Evolutionary conservation across 2,113 vertebrate species (phyloP), one percentile per base, ranked within the genome.

Genomic region (Copsychus sechellarum): DNA sequence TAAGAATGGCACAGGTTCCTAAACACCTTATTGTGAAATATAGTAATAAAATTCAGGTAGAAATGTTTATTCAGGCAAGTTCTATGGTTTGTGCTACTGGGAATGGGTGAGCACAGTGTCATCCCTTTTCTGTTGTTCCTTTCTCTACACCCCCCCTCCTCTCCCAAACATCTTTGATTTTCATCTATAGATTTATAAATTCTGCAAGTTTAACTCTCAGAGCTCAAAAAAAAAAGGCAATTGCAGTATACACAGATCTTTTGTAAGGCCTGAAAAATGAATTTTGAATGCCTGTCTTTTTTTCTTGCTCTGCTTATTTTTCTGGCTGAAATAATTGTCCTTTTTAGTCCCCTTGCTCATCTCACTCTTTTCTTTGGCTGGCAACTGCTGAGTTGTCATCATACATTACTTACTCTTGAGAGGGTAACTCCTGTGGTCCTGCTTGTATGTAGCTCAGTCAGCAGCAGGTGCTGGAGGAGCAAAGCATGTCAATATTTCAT

Each of bases 401-500:
- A 70, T 81, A 16, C 67, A 92, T 96, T 96, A 96, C 69, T 95
- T 93, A 88, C 94, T 58, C 64, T 95, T 94, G 90, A 96, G 82
- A 86, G 79, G 48, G 81, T 88, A 92, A 40, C 67, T 96, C 85
- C 62, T 77, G 13, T 88, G 76, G 65, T 60, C 71, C 76, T 81
- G 61, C 87, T 80, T 80, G 85, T 43, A 40, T 0, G 0, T 24
- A 42, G 64, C 76, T 94, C 60, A 56, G 56, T 42, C 88, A 90
- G 90, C 87, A 95, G 95, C 92, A 95, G 95, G 94, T 94, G 92
- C 90, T 72, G 87, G 79, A 83, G 80, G 60, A 93, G 76, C 87
- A 77, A 58, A 86, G 58, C 38, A 12, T 86, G 90, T 93, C 81
- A 96, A 82, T 97, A 93, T 94, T 95, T 95, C 74, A 72, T 96